A percentile compares a stretch with the other conserved stretches of the same genome.
These are phyloP conservation scores for Strigops habroptila DNA, from an alignment of 2,113 vertebrate genomes.

Conservation along the genomic window DNA sequence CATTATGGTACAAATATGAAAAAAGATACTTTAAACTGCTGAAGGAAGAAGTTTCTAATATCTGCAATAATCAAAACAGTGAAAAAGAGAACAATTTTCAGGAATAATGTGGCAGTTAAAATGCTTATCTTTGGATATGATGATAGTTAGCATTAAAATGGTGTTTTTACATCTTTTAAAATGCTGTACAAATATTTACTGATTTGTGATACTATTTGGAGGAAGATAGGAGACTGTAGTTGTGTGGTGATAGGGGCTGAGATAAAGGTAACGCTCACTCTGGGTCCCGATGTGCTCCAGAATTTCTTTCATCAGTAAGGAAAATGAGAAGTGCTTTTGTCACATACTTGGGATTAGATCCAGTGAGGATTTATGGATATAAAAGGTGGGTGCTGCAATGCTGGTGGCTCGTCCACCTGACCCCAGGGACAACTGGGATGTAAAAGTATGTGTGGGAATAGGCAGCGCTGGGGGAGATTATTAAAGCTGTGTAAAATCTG, in stretches of 20 bases:
- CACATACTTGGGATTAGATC: neutral
- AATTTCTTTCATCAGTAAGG: neutral
- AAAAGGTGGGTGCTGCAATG: neutral
- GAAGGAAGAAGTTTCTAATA: neutral
- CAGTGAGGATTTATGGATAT: fast-evolving
- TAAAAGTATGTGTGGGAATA: neutral
- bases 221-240: neutral
- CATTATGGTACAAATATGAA: neutral
- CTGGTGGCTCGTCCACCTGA: fast-evolving
- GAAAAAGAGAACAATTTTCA: neutral
- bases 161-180: neutral
- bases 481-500: fast-evolving
- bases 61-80: neutral
- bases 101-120: neutral
- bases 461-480: neutral
- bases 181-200: neutral
- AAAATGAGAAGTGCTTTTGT: neutral
- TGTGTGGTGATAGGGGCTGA: neutral
- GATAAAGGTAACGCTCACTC: neutral
- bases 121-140: neutral
- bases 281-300: neutral
- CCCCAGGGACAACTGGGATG: neutral
- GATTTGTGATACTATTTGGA: neutral
- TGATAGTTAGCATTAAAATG: neutral
- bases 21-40: neutral